Conservation (phyloP, 2,888 invertebrate genomes). For the Ophion slaviceki region DNA sequence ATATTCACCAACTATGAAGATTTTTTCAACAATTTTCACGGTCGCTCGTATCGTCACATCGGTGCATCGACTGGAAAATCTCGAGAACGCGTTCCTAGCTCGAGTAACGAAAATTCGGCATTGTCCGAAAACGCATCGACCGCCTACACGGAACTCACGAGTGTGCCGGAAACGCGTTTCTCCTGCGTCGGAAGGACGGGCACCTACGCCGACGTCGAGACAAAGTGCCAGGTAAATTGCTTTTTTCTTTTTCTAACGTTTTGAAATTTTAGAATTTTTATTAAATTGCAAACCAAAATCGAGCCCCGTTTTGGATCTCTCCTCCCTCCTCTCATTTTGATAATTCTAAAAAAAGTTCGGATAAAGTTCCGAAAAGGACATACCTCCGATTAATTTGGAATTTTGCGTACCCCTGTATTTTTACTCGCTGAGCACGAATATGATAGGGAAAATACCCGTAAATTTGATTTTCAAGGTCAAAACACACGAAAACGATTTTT, state of each 20-base stretch:
- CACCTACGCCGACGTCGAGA: slow-evolving; percentile 93
- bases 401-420: no score
- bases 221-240: slow-evolving; percentile 89
- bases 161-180: slow-evolving; percentile 90
- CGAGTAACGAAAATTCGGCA: slow-evolving; percentile 29
- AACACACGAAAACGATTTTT: no score
- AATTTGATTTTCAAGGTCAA: no score
- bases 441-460: no score
- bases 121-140: slow-evolving; percentile 5
- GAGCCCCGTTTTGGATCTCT: no score
- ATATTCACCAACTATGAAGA: slow-evolving; percentile 76
- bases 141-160: slow-evolving; percentile 71
- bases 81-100: slow-evolving; percentile 4
- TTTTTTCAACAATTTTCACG: slow-evolving; percentile 73
- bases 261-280: neutral
- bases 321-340: no score
- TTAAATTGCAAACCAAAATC: neutral
- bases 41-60: slow-evolving; percentile 70
- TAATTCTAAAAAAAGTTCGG: no score
- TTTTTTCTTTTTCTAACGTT: slow-evolving; percentile 58
- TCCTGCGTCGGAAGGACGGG: slow-evolving; percentile 91
- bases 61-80: slow-evolving; percentile 29
- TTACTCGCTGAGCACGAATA: no score
- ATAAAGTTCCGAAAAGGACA: no score
- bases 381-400: no score